Evolutionary conservation across 2,888 invertebrate genomes (phyloP).

Genomic region (Cynaeus angustus): DNA sequence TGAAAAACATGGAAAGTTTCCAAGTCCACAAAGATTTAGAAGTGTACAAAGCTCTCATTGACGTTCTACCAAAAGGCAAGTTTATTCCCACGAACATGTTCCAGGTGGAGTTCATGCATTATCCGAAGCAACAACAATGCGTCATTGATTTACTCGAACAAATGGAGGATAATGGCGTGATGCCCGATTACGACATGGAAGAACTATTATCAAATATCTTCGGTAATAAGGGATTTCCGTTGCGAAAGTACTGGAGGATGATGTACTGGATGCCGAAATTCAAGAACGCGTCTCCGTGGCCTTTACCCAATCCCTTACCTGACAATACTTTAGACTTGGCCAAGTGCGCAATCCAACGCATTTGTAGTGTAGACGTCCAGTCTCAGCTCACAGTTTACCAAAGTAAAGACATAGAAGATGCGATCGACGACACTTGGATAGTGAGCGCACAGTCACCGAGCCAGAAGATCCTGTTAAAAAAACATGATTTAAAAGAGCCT

Average conservation of each 20-base stretch:
- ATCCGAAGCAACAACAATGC: conserved; percentile 96
- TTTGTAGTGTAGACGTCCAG: conserved; percentile 86
- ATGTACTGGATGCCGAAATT: conserved; percentile 97
- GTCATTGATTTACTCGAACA: conserved; percentile 91
- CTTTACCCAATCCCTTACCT: conserved; percentile 85
- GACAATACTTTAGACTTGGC: conserved; percentile 85
- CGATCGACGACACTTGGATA: conserved; percentile 93
- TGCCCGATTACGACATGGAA: conserved; percentile 93
- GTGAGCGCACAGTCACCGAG: conserved; percentile 88
- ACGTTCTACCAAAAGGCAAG: conserved; percentile 91
- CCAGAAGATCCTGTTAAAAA: conserved; percentile 81
- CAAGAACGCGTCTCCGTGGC: conserved; percentile 91
- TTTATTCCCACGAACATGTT: conserved; percentile 88
- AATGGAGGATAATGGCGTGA: conserved; percentile 96
- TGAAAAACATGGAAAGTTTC: conserved; percentile 91
- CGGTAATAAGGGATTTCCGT: conserved; percentile 83
- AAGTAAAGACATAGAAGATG: conserved; percentile 81
- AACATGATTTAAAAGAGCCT: conserved; percentile 77
- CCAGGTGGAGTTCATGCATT: conserved; percentile 94
- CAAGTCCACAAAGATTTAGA: conserved; percentile 91
- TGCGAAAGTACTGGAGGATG: conserved; percentile 86
- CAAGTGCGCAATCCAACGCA: conserved; percentile 86
- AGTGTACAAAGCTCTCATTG: conserved; percentile 88
- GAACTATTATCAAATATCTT: conserved; percentile 88
- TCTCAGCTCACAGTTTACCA: conserved; percentile 69